Base-by-base conservation (phyloP, 1,140 invertebrate species). In the Dreissena polymorpha region DNA sequence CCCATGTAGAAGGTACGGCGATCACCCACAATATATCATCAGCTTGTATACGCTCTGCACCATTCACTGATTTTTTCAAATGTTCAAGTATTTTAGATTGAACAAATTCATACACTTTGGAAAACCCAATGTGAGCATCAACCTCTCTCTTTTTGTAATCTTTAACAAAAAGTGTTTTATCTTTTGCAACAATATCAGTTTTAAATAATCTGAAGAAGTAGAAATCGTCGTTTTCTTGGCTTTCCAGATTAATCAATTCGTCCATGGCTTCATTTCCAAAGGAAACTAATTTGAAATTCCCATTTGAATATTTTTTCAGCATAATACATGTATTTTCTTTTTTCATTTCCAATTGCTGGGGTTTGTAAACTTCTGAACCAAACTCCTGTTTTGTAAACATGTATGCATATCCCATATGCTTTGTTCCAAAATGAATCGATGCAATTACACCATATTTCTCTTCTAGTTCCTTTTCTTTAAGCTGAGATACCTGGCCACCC, bases 341-440 rank as follows among this genome's bases (percentile, higher is more conserved):
- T 23, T 74, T 23, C 25, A 69, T 65, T 29, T 60, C 10, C 23
- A 76, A 21, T 39, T 63, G n/a, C 8, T 29, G 7, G 6, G 14
- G 27, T 13, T 27, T n/a, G 0, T 39, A 16, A 7, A 39, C 25
- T 0, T 39, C 70, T 49, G 49, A 16, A 53, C 39, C n/a, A n/a
- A n/a, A 51, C 23, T 57, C 29, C 5, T 73, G 23, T 18, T 70
- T 53, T 21, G 55, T 69, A 25, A 78, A 64, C 18, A 49, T n/a
- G 55, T 64, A 84, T 3, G 83, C 83, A 50, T 73, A 78, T 51
- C 83, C 83, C 16, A 75, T 67, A 55, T 51, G 67, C 6, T 60
- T 65, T 10, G 83, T 84, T n/a, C 83, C 83, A 67, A 84, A 84
- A 60, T 84, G 74, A 27, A 84, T 84, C 8, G 83, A 73, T 10